Evolutionary conservation across 2,797 vertebrate genomes (phyloP).

Genomic region (Mus spretus): DNA sequence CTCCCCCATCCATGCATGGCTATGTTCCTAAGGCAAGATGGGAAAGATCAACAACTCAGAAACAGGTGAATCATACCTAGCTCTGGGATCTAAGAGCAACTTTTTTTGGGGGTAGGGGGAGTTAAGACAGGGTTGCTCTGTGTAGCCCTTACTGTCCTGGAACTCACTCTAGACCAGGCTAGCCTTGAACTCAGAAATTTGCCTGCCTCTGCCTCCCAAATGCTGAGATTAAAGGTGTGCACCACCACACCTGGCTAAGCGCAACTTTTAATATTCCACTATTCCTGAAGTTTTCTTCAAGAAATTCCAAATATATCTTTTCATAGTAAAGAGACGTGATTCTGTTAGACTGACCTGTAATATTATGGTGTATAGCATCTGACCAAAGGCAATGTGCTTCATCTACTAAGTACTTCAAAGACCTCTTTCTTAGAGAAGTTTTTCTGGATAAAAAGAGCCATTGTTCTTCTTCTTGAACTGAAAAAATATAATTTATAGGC

Average conservation of each 20-base stretch:
- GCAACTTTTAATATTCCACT: slow-evolving; percentile 21
- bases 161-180: too few species aligned
- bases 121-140: too few species aligned
- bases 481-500: slow-evolving; percentile 10
- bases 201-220: too few species aligned
- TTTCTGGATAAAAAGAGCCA: slow-evolving; percentile 91
- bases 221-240: too few species aligned
- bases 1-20: neutral
- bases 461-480: slow-evolving; percentile 87
- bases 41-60: neutral
- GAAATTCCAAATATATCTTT: slow-evolving; percentile 34
- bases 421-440: slow-evolving; percentile 88
- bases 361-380: slow-evolving; percentile 78
- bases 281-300: neutral
- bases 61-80: neutral
- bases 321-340: neutral
- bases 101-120: neutral
- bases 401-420: slow-evolving; percentile 83
- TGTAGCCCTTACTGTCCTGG: too few species aligned
- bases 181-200: too few species aligned
- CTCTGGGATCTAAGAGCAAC: neutral
- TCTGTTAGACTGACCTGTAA: slow-evolving; percentile 87
- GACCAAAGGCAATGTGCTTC: slow-evolving; percentile 87
- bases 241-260: neutral
- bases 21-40: too few species aligned